Evolutionary conservation across 2,113 vertebrate species (phyloP), one percentile per base, ranked within the genome.

Genomic region (Talpa occidentalis): DNA sequence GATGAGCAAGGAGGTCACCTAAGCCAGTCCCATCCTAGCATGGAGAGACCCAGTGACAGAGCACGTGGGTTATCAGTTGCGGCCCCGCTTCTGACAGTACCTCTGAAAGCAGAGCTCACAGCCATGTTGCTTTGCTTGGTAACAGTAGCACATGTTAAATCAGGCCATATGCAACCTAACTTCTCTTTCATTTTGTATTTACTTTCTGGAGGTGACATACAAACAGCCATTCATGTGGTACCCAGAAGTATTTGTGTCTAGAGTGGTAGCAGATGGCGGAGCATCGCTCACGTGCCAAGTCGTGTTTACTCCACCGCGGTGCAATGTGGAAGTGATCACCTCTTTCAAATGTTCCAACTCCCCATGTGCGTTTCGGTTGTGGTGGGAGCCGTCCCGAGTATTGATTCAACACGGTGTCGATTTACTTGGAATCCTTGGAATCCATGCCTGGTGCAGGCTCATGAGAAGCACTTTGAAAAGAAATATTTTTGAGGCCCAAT

Each of bases 201-300:
- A 83, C 74, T 96, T 93, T 93, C 60, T 86, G 81, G 81, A 97
- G 92, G 92, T 96, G 88, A 94, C 94, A 67, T 82, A 64, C 85
- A 93, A 95, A 97, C 93, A 82, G 60, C 89, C 93, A 93, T 83
- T 86, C 90, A 89, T 73, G 89, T 94, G 95, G 94, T 77, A 88
- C 89, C 80, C 95, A 95, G 95, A 94, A 96, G 86, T 83, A 56
- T 93, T 96, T 96, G 83, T 40, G 52, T 90, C 94, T 94, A 10
- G 94, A 86, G 88, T 92, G 76, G 95, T 80, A 94, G 60, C 97
- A 98, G 92, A 97, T 97, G 97, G 96, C 79, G 40, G 74, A 82
- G 40, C 2, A 1, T 69, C 95, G 60, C 89, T 94, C 88, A 64
- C 2, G 0, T 85, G 94, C 97, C 95, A 96, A 74, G 56, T 62